A percentile compares a stretch with the other conserved stretches of the same genome.
Conservation (phyloP, 2,113 vertebrate genomes). For the Cisticola juncidis region DNA sequence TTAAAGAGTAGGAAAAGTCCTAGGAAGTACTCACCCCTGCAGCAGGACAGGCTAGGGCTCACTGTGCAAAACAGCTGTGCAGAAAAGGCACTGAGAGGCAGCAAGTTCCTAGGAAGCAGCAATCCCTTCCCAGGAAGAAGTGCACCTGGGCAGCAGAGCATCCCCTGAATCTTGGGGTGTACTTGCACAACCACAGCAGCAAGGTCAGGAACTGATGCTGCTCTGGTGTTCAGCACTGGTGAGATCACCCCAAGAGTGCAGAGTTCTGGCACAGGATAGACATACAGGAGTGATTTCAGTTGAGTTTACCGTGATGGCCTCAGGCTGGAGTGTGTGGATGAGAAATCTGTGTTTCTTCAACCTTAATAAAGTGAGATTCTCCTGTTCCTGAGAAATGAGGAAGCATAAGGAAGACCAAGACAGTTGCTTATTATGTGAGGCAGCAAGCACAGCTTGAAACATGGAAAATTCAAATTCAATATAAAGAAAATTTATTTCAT, state of each 20-base stretch:
- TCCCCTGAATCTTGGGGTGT: neutral
- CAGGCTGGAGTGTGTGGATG: neutral
- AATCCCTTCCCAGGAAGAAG: neutral
- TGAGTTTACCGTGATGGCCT: neutral
- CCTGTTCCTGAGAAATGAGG: neutral
- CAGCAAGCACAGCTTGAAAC: neutral
- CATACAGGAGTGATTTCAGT: neutral
- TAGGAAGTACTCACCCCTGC: neutral
- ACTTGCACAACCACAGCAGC: neutral
- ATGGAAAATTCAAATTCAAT: neutral
- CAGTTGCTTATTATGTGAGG: neutral
- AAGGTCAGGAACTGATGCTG: neutral
- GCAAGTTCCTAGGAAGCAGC: neutral
- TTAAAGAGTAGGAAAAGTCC: accelerated
- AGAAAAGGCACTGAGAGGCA: neutral
- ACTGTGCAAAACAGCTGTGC: neutral
- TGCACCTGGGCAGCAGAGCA: neutral
- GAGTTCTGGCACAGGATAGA: neutral
- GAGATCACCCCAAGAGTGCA: accelerated
- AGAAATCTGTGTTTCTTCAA: neutral
- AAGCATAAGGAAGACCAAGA: neutral
- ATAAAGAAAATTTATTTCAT: neutral
- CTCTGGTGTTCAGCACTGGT: accelerated
- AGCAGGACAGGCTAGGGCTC: neutral
- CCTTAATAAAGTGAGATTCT: neutral